Conservation (phyloP, 2,113 vertebrate genomes). For the Natator depressus region DNA sequence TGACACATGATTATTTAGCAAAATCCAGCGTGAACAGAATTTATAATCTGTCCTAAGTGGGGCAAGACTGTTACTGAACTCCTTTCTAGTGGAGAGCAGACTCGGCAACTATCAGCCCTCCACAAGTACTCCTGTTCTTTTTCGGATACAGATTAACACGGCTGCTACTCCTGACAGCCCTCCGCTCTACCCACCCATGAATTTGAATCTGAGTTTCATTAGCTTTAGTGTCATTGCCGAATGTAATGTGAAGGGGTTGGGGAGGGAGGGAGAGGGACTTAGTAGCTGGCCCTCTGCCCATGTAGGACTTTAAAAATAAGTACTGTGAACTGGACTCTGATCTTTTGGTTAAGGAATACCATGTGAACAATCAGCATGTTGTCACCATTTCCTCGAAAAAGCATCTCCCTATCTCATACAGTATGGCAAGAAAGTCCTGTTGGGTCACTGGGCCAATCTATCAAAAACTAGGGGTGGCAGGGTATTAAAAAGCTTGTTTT, state of each 20-base stretch:
- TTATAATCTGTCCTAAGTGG: accelerated
- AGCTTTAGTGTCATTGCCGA: not conserved
- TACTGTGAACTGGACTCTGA: not conserved
- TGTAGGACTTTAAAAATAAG: not conserved
- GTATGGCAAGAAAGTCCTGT: not conserved
- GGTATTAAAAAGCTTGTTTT: not conserved
- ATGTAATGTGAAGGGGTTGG: not conserved
- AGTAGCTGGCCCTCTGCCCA: not conserved
- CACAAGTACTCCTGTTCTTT: too few relatives aligned
- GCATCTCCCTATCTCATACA: not conserved
- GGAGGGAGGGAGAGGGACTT: not conserved
- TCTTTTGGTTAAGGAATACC: not conserved
- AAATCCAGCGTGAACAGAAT: not conserved
- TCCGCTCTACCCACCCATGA: conserved; percentile 7
- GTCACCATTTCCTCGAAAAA: not conserved
- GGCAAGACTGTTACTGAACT: not conserved
- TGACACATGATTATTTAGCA: not conserved
- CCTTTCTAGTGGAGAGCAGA: not conserved
- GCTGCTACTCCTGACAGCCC: too few relatives aligned
- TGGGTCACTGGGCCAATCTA: not conserved
- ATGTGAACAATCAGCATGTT: not conserved
- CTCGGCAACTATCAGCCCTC: not conserved
- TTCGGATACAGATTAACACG: too few relatives aligned
- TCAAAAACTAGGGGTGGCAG: not conserved
- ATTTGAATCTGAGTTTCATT: not conserved